These are phyloP conservation scores for Meloe dianella DNA, from an alignment of 2,888 invertebrate genomes.

Conservation along the genomic window DNA sequence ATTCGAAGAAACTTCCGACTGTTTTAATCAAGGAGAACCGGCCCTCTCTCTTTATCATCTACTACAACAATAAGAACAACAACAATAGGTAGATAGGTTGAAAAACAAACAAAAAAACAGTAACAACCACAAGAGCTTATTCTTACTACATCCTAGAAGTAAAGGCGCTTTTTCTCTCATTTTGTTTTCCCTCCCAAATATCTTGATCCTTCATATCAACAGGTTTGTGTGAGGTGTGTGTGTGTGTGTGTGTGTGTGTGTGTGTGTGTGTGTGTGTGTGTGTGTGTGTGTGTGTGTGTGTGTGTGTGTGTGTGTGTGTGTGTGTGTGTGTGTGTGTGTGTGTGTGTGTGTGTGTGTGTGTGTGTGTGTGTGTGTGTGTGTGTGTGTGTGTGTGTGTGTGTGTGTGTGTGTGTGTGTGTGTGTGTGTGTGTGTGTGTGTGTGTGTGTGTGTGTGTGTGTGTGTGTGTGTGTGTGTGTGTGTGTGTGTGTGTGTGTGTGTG, in stretches of 20 bases:
- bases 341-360: not conserved
- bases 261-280: not conserved
- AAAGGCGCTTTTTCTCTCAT: not conserved
- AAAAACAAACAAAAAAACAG: constrained; percentile 4
- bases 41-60: constrained; percentile 10
- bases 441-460: not conserved
- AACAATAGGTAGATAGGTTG: not conserved
- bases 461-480: not conserved
- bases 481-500: not conserved
- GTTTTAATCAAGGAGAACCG: constrained; percentile 8
- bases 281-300: not conserved
- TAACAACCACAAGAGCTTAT: not conserved
- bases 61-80: constrained; percentile 1
- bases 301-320: not conserved
- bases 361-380: not conserved
- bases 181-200: not conserved
- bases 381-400: not conserved
- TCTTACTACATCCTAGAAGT: not conserved
- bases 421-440: not conserved
- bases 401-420: not conserved
- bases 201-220: not conserved
- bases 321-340: not conserved
- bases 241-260: not conserved
- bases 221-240: not conserved
- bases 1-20: constrained; percentile 13